Evolutionary conservation across 2,888 invertebrate species (phyloP).

Genomic region (Artemia sp.): DNA sequence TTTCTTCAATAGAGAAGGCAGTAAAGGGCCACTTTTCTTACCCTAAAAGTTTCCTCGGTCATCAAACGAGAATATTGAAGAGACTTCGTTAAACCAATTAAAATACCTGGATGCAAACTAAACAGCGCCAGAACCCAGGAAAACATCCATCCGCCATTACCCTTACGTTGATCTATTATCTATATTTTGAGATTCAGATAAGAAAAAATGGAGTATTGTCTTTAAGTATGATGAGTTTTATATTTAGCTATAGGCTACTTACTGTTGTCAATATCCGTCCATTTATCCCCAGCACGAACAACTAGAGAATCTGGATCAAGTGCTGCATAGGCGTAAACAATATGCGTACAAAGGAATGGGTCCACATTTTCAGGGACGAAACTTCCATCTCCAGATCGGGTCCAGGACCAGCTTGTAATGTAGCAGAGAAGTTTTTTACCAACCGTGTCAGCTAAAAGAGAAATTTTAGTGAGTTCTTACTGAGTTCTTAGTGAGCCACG

Average conservation of each 20-base stretch:
- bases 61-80: no score
- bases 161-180: background rate
- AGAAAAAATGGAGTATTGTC: background rate
- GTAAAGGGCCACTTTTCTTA: no score
- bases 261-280: slow-evolving; percentile 73
- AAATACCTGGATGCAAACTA: no score
- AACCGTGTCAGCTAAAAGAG: background rate
- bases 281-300: slow-evolving; percentile 65
- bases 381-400: slow-evolving; percentile 60
- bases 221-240: no score
- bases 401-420: slow-evolving; percentile 74
- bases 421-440: slow-evolving; percentile 55
- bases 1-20: no score
- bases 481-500: no score
- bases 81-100: no score
- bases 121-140: no score
- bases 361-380: slow-evolving; percentile 73
- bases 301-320: slow-evolving; percentile 58
- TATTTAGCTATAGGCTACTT: slow-evolving; percentile 29
- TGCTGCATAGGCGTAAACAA: slow-evolving; percentile 76
- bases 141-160: no score
- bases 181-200: background rate
- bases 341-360: slow-evolving; percentile 61
- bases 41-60: no score
- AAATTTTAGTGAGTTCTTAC: background rate